phyloP scores from a whole-genome alignment of 2,113 vertebrate species.

The Lynx canadensis region DNA sequence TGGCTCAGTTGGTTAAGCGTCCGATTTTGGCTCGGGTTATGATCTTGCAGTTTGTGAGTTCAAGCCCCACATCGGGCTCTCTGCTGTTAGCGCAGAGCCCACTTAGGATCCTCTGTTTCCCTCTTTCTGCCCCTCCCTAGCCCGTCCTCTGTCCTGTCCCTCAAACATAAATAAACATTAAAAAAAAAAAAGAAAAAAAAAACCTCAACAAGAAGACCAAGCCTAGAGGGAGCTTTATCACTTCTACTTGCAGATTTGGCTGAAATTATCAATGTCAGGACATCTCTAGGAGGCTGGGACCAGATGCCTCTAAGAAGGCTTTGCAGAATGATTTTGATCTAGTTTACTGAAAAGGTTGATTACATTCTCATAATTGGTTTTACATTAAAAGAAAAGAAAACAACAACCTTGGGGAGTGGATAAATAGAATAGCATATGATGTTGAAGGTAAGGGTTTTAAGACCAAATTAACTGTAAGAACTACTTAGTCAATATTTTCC shows the following conservation, averaged over 20 bases:
- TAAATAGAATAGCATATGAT: not conserved
- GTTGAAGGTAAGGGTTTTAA: conserved; percentile 26
- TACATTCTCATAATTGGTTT: not conserved
- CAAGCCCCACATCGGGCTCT: too few species aligned
- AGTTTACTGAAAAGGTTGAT: not conserved
- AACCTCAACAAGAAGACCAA: too few species aligned
- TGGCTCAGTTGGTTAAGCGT: too few species aligned
- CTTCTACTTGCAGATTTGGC: not conserved
- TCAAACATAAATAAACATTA: too few species aligned
- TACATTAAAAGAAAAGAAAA: not conserved
- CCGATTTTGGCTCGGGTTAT: too few species aligned
- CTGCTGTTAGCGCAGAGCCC: too few species aligned
- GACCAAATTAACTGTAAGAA: conserved; percentile 25
- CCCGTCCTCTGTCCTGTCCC: too few species aligned
- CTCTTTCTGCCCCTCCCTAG: too few species aligned
- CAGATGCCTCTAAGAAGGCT: not conserved
- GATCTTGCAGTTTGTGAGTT: too few species aligned
- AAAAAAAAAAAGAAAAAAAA: too few species aligned
- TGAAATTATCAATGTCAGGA: not conserved
- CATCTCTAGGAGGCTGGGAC: not conserved
- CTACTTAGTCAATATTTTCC: not conserved
- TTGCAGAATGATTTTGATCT: not conserved
- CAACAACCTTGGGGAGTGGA: not conserved
- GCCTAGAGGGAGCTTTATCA: not conserved
- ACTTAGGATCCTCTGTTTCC: too few species aligned